phyloP scores from a whole-genome alignment of 2,797 vertebrate genomes.

The Aphelocoma californica region DNA sequence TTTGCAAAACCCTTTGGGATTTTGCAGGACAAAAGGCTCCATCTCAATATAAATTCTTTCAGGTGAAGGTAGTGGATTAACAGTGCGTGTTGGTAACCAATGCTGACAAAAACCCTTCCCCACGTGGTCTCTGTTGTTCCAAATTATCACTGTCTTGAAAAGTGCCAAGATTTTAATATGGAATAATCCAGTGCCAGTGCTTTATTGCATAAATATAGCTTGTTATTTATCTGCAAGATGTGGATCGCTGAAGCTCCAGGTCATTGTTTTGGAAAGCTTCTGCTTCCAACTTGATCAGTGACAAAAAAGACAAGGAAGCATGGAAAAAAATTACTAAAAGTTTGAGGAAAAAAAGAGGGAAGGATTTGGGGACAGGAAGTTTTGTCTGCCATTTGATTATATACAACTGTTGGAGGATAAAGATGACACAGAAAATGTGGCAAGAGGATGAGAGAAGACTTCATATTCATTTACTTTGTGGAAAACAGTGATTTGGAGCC shows the following conservation, averaged over 20 bases:
- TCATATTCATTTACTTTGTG: conserved; percentile 43
- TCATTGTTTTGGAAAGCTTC: conserved; percentile 54
- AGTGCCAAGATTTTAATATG: background rate
- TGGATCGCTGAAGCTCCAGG: conserved; percentile 35
- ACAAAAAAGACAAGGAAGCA: background rate
- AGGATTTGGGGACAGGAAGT: background rate
- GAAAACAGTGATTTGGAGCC: conserved; percentile 65
- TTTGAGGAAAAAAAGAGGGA: conserved; percentile 27
- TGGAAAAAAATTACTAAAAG: background rate
- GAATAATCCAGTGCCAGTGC: background rate
- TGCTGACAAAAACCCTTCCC: background rate
- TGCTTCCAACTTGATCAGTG: conserved; percentile 20
- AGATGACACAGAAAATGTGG: conserved; percentile 41
- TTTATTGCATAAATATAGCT: background rate
- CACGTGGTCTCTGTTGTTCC: background rate
- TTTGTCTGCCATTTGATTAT: conserved; percentile 36
- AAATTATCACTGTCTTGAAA: background rate
- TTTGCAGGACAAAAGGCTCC: background rate
- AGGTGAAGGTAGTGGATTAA: background rate
- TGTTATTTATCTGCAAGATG: conserved; percentile 24
- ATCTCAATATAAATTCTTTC: background rate
- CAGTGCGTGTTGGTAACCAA: background rate
- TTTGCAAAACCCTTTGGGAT: background rate
- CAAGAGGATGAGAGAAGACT: conserved; percentile 64
- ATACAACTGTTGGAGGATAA: conserved; percentile 47